A percentile compares a stretch with the other conserved stretches of the same genome.
Conservation (phyloP, 37 sponge, comb jelly and placozoan genomes). For the Oscarella lobularis region DNA sequence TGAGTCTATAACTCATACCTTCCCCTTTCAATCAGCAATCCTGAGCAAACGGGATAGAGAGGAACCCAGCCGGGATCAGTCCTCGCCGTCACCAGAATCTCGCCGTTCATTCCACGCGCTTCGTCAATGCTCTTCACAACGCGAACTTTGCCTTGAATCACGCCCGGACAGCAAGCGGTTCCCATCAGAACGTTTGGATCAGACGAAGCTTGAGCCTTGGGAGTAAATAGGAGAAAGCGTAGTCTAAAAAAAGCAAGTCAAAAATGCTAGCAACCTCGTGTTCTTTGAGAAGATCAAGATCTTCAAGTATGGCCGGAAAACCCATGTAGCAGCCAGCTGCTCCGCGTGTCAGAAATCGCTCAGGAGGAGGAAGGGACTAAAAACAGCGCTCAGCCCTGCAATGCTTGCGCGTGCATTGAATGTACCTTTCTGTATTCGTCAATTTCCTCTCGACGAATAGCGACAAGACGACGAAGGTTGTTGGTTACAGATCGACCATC, state of each 20-base stretch:
- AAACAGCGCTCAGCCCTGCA: neutral
- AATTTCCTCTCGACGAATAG: constrained; percentile 49
- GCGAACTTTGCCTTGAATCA: constrained; percentile 54
- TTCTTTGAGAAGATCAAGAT: constrained; percentile 56
- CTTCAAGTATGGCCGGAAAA: constrained; percentile 54
- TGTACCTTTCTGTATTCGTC: constrained; percentile 30
- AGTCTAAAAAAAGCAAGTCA: neutral
- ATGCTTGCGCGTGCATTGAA: neutral
- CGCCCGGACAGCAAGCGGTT: constrained; percentile 71
- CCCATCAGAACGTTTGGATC: constrained; percentile 64
- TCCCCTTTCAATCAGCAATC: constrained; percentile 74
- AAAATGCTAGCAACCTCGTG: constrained; percentile 21
- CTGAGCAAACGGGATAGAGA: constrained; percentile 74
- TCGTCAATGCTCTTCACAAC: constrained; percentile 56
- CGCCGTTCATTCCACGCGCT: constrained; percentile 55
- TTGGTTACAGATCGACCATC: constrained; percentile 72
- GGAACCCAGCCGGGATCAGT: constrained; percentile 91
- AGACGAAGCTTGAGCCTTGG: constrained; percentile 48
- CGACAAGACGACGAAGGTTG: constrained; percentile 48
- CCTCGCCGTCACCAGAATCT: constrained; percentile 74
- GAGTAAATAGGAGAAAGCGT: neutral
- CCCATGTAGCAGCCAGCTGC: constrained; percentile 42
- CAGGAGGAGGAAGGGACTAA: constrained; percentile 68
- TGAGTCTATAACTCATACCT: constrained; percentile 23
- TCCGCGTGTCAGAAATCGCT: constrained; percentile 56